Base-by-base conservation (phyloP, 2,797 vertebrate genomes). In the Aulostomus chinensis region DNA sequence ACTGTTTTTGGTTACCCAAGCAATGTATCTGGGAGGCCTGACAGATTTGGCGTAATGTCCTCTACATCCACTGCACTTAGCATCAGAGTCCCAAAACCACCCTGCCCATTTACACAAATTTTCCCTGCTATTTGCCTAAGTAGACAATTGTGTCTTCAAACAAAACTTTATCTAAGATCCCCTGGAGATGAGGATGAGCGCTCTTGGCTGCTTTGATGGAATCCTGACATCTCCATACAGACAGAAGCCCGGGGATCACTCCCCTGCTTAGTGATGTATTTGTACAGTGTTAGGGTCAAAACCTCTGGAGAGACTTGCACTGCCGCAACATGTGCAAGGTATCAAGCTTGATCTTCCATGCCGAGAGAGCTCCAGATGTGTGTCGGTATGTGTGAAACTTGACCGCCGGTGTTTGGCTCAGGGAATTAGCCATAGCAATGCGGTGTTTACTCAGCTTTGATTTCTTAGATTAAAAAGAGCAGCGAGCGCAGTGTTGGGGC, bases 361-460 rank as follows among this genome's bases (percentile, higher is more conserved):
- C 74, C 11, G 57, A 67, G 40, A 65, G 59, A 14, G 55, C 55
- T 68, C 79, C 86, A 86, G 86, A 89, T 88, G 84, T 81, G 68
- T 55, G 58, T 77, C 58, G 81, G 80, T 77, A 76, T 86, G 87
- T 83, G 86, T 74, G 78, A 88, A 89, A 85, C 68, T 75, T 73
- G 75, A 85, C 73, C 73, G 53, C 80, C 15, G 38, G 63, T 80
- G 73, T 78, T 84, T 72, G 73, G 73, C 72, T 73, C 10, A 29
- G 78, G 59, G 76, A 84, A 78, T 80, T 74, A 76, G 68, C 73
- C 84, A 76, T 81, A 71, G 83, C 74, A 68, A 70, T 68, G 76
- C 43, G 2, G 31, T 87, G 86, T 91, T 92, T 92, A 88, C 80
- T 76, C 79, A 81, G 77, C 78, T 87, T 89, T 88, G 81, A 90